Evolutionary conservation across 2,113 vertebrate genomes (phyloP).

Genomic region (Scortum barcoo): DNA sequence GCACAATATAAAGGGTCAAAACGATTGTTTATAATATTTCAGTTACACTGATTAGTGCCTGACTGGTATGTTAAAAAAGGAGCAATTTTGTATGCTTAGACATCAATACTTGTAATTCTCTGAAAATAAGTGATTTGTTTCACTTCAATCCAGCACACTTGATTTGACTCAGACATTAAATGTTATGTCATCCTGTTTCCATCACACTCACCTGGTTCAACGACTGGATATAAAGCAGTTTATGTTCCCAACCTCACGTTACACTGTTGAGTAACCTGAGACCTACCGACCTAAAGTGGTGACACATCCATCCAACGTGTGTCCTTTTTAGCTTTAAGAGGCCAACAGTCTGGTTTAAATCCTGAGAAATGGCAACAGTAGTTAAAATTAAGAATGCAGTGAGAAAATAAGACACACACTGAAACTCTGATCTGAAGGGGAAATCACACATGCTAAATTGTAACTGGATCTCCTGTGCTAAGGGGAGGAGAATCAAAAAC

Average conservation of each 20-base stretch:
- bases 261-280: conserved; percentile 9
- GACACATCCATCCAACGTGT: neutral
- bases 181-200: conserved; percentile 6
- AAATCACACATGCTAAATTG: neutral
- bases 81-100: neutral
- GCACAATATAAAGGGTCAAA: conserved; percentile 54
- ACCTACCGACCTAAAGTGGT: neutral
- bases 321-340: neutral
- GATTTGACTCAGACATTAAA: neutral
- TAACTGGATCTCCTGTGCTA: neutral
- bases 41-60: conserved; percentile 5
- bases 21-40: conserved; percentile 44
- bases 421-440: neutral
- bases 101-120: conserved; percentile 5
- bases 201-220: neutral
- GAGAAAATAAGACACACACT: neutral
- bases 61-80: conserved; percentile 1
- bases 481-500: neutral
- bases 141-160: neutral
- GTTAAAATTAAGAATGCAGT: neutral
- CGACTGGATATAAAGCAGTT: neutral
- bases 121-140: conserved; percentile 3
- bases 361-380: neutral
- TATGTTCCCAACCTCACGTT: neutral
- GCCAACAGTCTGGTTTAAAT: neutral